phyloP scores from a whole-genome alignment of 2,113 vertebrate species.

The Pedetes capensis region DNA sequence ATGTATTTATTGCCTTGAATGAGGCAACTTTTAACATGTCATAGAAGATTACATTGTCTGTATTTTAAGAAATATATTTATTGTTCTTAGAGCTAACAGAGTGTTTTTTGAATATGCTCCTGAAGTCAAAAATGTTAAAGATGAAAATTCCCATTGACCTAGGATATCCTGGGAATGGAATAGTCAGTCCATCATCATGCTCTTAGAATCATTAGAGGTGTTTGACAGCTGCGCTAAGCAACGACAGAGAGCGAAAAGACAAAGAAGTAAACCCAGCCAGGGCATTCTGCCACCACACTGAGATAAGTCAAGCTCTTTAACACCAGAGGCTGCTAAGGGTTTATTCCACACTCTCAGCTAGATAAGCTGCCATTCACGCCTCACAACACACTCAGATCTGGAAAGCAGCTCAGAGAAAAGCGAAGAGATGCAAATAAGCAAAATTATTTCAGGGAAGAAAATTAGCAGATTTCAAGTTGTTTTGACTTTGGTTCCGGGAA shows the following conservation, averaged over 20 bases:
- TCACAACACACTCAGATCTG: slow-evolving; percentile 76
- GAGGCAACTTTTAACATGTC: background rate
- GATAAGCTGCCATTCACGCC: slow-evolving; percentile 83
- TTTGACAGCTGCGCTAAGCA: slow-evolving; percentile 80
- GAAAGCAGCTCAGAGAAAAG: slow-evolving; percentile 57
- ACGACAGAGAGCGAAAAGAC: slow-evolving; percentile 48
- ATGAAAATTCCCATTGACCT: slow-evolving; percentile 24
- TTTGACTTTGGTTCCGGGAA: background rate
- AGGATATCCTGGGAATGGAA: background rate
- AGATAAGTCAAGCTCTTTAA: slow-evolving; percentile 82
- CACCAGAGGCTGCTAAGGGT: slow-evolving; percentile 79
- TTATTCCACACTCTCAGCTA: slow-evolving; percentile 79
- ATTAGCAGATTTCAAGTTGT: background rate
- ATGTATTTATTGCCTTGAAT: background rate
- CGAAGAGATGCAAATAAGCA: background rate
- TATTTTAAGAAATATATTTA: background rate
- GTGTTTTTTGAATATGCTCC: background rate
- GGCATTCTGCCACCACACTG: slow-evolving; percentile 73
- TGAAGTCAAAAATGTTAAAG: slow-evolving; percentile 26
- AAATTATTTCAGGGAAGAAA: background rate
- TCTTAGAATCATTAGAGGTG: slow-evolving; percentile 74
- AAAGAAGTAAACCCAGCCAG: slow-evolving; percentile 72
- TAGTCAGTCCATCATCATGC: background rate
- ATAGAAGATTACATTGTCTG: background rate
- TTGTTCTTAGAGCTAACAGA: background rate